Conservation (phyloP, 2,888 invertebrate species). For the Xanthorhoe spadicearia region DNA sequence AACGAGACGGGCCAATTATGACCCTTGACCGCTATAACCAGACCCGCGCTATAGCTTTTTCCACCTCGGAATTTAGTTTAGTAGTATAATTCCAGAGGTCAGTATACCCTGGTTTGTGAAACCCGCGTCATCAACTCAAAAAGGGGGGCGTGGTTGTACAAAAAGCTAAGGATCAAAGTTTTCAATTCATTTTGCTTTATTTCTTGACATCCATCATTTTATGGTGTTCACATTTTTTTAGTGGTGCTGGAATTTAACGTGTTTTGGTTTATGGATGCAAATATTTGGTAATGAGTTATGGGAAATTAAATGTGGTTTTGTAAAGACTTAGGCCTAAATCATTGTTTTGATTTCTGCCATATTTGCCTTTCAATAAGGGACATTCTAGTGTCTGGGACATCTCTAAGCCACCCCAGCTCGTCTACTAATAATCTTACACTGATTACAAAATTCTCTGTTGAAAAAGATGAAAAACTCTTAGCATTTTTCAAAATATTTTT, state of each 20-base stretch:
- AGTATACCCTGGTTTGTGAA: slow-evolving; percentile 42
- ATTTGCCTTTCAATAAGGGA: too few species aligned
- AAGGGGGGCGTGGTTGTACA: slow-evolving; percentile 67
- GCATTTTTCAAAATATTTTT: too few species aligned
- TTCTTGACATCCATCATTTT: slow-evolving; percentile 53
- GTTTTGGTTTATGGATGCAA: slow-evolving; percentile 26
- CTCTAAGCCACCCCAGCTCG: too few species aligned
- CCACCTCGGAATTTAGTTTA: slow-evolving; percentile 20
- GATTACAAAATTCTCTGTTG: too few species aligned
- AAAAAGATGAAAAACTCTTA: too few species aligned
- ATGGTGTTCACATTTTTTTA: slow-evolving; percentile 34
- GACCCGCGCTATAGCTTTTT: slow-evolving; percentile 33
- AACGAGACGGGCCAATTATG: slow-evolving; percentile 74
- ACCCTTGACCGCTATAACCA: slow-evolving; percentile 48
- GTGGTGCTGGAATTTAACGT: slow-evolving; percentile 20
- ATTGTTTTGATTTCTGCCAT: too few species aligned
- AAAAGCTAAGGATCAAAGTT: slow-evolving; percentile 70
- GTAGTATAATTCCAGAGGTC: slow-evolving; percentile 36
- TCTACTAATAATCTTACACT: too few species aligned
- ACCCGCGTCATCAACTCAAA: slow-evolving; percentile 68
- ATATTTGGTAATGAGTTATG: slow-evolving; percentile 20
- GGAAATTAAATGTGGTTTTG: neutral
- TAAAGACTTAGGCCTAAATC: too few species aligned
- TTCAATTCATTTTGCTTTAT: slow-evolving; percentile 54
- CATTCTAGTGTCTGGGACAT: too few species aligned